Conservation (phyloP, 2,888 invertebrate species). For the Cyaniris semiargus region DNA sequence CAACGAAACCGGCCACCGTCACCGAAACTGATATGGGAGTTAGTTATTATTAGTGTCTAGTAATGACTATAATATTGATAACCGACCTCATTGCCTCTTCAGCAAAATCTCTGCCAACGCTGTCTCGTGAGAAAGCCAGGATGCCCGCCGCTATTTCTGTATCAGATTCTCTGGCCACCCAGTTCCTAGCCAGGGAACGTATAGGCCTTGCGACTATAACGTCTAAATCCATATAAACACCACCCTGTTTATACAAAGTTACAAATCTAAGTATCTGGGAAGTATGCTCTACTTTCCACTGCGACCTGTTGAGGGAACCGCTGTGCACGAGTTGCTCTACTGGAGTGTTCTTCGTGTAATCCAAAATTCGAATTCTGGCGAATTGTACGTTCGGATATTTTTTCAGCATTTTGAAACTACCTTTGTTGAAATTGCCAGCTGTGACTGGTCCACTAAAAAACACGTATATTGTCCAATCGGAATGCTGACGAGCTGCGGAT, state of each 20-base stretch:
- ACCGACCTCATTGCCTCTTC: slow-evolving; percentile 47
- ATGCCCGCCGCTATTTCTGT: slow-evolving; percentile 84
- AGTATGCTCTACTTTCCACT: slow-evolving; percentile 81
- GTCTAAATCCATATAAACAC: slow-evolving; percentile 88
- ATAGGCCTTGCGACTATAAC: slow-evolving; percentile 83
- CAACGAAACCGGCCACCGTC: no score
- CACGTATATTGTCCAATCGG: slow-evolving; percentile 77
- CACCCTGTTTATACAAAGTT: slow-evolving; percentile 87
- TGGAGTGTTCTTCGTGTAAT: slow-evolving; percentile 79
- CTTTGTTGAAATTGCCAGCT: slow-evolving; percentile 41
- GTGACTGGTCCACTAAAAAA: slow-evolving; percentile 71
- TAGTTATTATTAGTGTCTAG: no score
- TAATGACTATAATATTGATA: neutral
- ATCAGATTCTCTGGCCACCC: slow-evolving; percentile 82
- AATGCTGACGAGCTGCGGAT: slow-evolving; percentile 83
- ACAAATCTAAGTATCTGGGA: slow-evolving; percentile 84
- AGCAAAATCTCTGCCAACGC: slow-evolving; percentile 48
- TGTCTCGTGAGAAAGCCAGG: slow-evolving; percentile 76
- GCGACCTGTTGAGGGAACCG: slow-evolving; percentile 71
- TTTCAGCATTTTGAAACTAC: slow-evolving; percentile 51
- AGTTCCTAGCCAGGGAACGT: slow-evolving; percentile 77
- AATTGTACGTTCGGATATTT: slow-evolving; percentile 76
- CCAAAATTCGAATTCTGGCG: slow-evolving; percentile 69
- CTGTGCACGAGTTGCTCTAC: slow-evolving; percentile 76
- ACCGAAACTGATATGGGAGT: no score